A percentile compares a stretch with the other conserved stretches of the same genome.
These are phyloP conservation scores for Sphaeramia orbicularis DNA, from an alignment of 2,797 vertebrate genomes.

Conservation along the genomic window DNA sequence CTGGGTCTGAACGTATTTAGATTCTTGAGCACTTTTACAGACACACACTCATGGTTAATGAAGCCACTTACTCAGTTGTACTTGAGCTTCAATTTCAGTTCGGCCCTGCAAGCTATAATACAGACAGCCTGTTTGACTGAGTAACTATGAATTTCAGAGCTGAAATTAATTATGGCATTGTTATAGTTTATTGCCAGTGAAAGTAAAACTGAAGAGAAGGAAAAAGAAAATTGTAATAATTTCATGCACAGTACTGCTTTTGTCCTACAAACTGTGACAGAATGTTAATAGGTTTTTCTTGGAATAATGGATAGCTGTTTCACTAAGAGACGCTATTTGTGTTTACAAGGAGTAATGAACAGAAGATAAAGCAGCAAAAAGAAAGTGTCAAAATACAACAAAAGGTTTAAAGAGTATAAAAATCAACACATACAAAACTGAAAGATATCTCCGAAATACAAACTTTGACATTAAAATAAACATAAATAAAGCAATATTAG, in stretches of 20 bases:
- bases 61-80: conserved; percentile 68
- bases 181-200: conserved; percentile 64
- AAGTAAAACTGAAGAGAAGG: conserved; percentile 59
- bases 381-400: neutral
- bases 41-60: conserved; percentile 49
- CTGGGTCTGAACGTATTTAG: conserved; percentile 46
- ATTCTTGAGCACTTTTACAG: conserved; percentile 55
- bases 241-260: conserved; percentile 54
- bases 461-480: conserved; percentile 2
- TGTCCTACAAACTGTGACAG: conserved; percentile 53
- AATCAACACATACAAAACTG: too few species aligned
- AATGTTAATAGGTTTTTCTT: conserved; percentile 50
- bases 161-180: conserved; percentile 68
- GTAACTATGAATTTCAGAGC: conserved; percentile 56
- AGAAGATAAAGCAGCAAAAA: conserved; percentile 23
- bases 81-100: conserved; percentile 41
- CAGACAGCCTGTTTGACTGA: conserved; percentile 43
- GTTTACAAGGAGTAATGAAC: conserved; percentile 24
- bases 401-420: conserved; percentile 11
- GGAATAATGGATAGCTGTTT: conserved; percentile 50
- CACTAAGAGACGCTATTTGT: conserved; percentile 26
- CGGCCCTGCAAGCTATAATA: conserved; percentile 45
- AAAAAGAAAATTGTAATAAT: conserved; percentile 59
- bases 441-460: neutral
- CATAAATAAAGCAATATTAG: conserved; percentile 19